A percentile compares a stretch with the other conserved stretches of the same genome.
phyloP scores from a whole-genome alignment of 35 echinoderm and acorn worm species.

The Diadema setosum region DNA sequence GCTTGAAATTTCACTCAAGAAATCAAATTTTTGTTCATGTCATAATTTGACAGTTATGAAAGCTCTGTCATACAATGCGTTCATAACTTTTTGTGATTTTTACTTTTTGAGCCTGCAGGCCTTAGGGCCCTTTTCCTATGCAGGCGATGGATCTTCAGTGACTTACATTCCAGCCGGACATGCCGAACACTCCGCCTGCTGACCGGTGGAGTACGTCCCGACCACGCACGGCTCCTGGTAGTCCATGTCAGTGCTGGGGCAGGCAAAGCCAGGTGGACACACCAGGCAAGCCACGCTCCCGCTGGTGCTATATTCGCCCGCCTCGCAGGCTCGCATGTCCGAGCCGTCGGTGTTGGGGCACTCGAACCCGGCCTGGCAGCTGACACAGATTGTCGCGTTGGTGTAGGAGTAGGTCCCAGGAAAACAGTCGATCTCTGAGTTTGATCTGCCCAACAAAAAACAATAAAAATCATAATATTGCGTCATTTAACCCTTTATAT shows the following conservation, averaged over 20 bases:
- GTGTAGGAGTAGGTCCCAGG: conserved; percentile 72
- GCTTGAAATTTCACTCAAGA: no score
- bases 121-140: no score
- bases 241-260: conserved; percentile 51
- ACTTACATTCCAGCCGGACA: conserved; percentile 91
- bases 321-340: conserved; percentile 68
- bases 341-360: conserved; percentile 73
- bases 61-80: no score
- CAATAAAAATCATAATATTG: neutral
- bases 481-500: neutral
- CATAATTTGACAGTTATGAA: no score
- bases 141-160: no score
- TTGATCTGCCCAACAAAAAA: conserved; percentile 19
- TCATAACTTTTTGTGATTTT: no score
- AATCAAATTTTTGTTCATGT: no score
- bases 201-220: conserved; percentile 78
- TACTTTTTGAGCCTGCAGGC: no score
- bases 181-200: conserved; percentile 55
- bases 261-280: conserved; percentile 72
- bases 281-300: conserved; percentile 50
- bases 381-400: conserved; percentile 59
- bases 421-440: conserved; percentile 62
- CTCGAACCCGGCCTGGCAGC: conserved; percentile 66
- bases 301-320: conserved; percentile 78
- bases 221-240: conserved; percentile 50